Evolutionary conservation across 1,140 invertebrate species (phyloP).

Genomic region (Latrodectus geometricus): DNA sequence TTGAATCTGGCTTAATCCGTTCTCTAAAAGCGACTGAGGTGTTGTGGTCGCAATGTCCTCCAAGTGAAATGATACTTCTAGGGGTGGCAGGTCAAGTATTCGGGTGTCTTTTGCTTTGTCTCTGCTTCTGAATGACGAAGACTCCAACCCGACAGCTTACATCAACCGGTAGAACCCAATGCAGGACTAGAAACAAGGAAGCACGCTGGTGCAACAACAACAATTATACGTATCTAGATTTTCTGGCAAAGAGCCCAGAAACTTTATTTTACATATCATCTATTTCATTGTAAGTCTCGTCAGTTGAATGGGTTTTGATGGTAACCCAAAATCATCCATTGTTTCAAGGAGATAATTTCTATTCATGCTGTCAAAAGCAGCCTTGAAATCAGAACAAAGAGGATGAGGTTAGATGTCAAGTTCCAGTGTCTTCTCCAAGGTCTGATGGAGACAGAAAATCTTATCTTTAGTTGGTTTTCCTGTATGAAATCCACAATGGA

Average conservation of each 20-base stretch:
- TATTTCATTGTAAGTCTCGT: neutral
- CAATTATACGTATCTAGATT: too few relatives aligned
- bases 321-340: neutral
- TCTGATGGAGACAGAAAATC: neutral
- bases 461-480: neutral
- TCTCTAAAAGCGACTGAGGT: too few relatives aligned
- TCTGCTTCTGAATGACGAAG: too few relatives aligned
- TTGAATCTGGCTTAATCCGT: too few relatives aligned
- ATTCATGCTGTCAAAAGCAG: neutral
- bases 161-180: too few relatives aligned
- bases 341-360: neutral
- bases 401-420: neutral
- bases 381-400: neutral
- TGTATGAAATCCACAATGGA: neutral
- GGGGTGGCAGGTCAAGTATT: too few relatives aligned
- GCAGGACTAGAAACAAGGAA: too few relatives aligned
- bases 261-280: neutral
- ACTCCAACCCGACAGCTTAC: too few relatives aligned
- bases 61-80: too few relatives aligned
- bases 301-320: neutral
- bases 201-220: too few relatives aligned
- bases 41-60: too few relatives aligned
- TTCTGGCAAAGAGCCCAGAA: neutral
- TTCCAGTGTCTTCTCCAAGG: neutral
- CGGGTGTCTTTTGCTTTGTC: too few relatives aligned